Conservation (phyloP, 2,888 invertebrate species). For the Pseudolycoriella hygida region DNA sequence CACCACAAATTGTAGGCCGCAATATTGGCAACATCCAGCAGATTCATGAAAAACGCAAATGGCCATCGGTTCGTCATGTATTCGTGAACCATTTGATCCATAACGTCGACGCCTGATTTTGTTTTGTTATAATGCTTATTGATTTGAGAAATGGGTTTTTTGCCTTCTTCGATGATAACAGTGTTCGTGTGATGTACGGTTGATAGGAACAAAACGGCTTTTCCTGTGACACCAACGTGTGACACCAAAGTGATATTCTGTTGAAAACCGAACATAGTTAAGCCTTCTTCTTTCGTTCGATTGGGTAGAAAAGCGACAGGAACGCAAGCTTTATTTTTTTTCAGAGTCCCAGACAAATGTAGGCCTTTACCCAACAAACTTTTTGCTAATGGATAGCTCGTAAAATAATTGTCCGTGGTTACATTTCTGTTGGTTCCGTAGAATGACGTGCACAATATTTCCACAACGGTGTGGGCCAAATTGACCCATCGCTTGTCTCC, state of each 20-base stretch:
- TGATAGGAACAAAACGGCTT: neutral
- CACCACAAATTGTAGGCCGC: too few relatives aligned
- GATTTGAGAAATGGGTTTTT: neutral
- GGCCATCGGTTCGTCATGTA: neutral
- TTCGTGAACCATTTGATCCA: neutral
- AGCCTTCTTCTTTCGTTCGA: neutral
- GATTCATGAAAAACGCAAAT: too few relatives aligned
- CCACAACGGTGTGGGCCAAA: constrained; percentile 11
- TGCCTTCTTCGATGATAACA: neutral
- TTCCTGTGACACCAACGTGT: neutral
- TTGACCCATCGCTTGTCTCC: constrained; percentile 8
- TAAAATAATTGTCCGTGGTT: constrained; percentile 2
- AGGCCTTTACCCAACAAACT: neutral
- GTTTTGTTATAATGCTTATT: neutral
- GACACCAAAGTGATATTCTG: neutral
- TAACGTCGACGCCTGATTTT: neutral
- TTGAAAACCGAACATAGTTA: neutral
- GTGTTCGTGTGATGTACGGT: neutral
- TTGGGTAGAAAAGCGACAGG: neutral
- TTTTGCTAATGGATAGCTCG: neutral
- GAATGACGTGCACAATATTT: neutral
- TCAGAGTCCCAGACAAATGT: neutral
- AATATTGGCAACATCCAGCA: too few relatives aligned
- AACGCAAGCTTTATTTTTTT: neutral
- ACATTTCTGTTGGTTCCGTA: neutral